Percentiles rank a stretch among this genome's conserved stretches.
Conservation (phyloP, 2,113 vertebrate genomes). For the Nycticebus coucang region DNA sequence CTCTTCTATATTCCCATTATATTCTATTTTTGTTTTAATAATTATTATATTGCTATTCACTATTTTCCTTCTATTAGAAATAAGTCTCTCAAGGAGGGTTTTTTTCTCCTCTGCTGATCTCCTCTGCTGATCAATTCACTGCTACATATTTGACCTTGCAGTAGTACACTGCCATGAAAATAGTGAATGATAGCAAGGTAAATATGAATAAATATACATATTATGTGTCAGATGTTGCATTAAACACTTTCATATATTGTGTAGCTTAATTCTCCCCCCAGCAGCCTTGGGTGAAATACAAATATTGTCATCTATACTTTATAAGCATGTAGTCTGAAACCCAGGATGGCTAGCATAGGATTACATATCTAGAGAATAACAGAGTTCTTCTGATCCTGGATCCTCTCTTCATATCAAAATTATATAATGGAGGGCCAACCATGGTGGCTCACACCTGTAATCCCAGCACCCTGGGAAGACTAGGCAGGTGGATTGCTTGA, state of each 20-base stretch:
- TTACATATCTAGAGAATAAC: conserved; percentile 4
- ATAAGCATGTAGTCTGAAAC: not conserved
- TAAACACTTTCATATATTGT: not conserved
- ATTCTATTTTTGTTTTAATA: not conserved
- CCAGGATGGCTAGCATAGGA: not conserved
- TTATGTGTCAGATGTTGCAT: not conserved
- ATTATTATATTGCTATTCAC: not conserved
- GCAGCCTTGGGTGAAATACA: not conserved
- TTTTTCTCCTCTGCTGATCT: not conserved
- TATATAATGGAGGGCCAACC: not conserved
- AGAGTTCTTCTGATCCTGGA: not conserved
- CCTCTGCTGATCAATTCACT: not conserved
- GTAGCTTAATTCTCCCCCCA: conserved; percentile 8
- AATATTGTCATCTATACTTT: not conserved
- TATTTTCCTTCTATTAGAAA: not conserved
- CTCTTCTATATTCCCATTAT: not conserved
- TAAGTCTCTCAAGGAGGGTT: not conserved
- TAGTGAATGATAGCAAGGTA: not conserved
- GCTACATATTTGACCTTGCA: not conserved
- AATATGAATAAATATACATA: not conserved
- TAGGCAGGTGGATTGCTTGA: too few relatives aligned
- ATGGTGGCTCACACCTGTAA: too few relatives aligned
- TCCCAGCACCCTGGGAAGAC: too few relatives aligned
- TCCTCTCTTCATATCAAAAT: not conserved
- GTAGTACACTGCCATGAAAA: not conserved